Evolutionary conservation across 2,113 vertebrate genomes (phyloP).

Genomic region (Henicopernis longicauda): DNA sequence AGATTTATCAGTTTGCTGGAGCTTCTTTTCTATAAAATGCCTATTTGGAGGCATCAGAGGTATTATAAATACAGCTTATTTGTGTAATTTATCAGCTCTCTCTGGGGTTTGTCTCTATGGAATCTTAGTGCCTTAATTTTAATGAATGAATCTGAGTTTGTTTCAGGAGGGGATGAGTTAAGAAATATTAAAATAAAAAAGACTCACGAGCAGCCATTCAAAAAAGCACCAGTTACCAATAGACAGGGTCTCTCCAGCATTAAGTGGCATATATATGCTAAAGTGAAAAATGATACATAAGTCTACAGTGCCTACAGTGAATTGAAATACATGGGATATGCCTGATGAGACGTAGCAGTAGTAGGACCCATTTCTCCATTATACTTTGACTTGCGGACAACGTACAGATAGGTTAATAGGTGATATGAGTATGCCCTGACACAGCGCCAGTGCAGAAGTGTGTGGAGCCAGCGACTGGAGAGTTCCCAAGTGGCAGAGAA

Average conservation of each 20-base stretch:
- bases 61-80: conserved; percentile 65
- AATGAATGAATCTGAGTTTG: conserved; percentile 62
- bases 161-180: conserved; percentile 54
- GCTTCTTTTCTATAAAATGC: conserved; percentile 46
- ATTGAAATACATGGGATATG: not conserved
- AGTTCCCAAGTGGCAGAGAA: not conserved
- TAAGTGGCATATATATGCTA: not conserved
- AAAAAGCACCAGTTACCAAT: not conserved
- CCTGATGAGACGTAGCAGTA: not conserved
- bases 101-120: conserved; percentile 22
- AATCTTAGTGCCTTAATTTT: conserved; percentile 57
- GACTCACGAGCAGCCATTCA: not conserved
- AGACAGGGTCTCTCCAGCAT: not conserved
- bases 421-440: not conserved
- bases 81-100: conserved; percentile 58
- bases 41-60: conserved; percentile 42
- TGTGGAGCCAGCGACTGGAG: not conserved
- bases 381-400: not conserved
- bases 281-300: conserved; percentile 16
- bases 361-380: not conserved
- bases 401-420: not conserved
- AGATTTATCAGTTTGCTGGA: conserved; percentile 43
- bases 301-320: not conserved
- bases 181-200: conserved; percentile 52
- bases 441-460: accelerated